These are phyloP conservation scores for Agyllia agylla DNA, from an alignment of 2,888 invertebrate species.

Conservation along the genomic window DNA sequence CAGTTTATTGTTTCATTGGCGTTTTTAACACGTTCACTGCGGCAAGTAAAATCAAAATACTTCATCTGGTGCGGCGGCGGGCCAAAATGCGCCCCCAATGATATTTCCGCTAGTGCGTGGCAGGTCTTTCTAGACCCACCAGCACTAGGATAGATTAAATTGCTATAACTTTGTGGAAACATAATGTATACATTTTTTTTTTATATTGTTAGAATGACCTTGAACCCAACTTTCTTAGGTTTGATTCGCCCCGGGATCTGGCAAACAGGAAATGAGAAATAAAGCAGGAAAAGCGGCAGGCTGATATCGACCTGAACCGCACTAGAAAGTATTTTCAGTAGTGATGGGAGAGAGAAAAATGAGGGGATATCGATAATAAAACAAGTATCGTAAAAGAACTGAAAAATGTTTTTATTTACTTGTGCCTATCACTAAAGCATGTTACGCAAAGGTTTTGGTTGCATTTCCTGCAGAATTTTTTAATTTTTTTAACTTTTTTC, in stretches of 20 bases:
- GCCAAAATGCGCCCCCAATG: conserved; percentile 6
- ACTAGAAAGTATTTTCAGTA: conserved; percentile 70
- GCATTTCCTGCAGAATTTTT: conserved; percentile 30
- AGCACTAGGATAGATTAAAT: neutral
- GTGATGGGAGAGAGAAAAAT: conserved; percentile 76
- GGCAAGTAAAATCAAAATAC: conserved; percentile 17
- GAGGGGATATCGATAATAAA: conserved; percentile 70
- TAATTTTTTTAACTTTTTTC: neutral
- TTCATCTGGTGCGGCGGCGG: conserved; percentile 25
- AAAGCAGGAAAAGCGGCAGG: neutral
- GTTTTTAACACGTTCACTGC: neutral
- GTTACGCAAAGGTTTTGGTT: conserved; percentile 68
- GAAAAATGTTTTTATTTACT: neutral
- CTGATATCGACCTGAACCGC: conserved; percentile 70
- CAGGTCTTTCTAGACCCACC: neutral
- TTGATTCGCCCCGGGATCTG: neutral
- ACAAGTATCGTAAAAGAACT: conserved; percentile 19
- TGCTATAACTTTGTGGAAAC: neutral
- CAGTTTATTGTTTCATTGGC: too few species aligned
- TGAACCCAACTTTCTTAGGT: neutral
- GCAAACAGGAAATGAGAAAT: neutral
- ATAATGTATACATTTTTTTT: neutral
- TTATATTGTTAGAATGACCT: neutral
- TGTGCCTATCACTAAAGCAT: conserved; percentile 70
- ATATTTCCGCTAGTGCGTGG: conserved; percentile 10